These are phyloP conservation scores for Ellobius talpinus DNA, from an alignment of 2,113 vertebrate species.

Conservation along the genomic window DNA sequence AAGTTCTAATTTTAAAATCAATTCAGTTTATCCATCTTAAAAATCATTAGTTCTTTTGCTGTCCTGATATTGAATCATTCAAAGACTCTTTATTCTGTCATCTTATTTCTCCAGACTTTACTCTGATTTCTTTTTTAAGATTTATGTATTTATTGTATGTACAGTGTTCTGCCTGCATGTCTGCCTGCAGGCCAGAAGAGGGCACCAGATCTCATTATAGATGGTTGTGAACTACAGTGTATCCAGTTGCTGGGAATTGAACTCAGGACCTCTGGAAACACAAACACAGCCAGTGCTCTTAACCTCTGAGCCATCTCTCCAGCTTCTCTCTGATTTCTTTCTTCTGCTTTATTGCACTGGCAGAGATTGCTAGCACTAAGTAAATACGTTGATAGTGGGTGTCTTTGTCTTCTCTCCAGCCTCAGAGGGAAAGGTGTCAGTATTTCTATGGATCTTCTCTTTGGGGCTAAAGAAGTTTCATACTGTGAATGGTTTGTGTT, in stretches of 20 bases:
- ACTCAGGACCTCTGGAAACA: neutral
- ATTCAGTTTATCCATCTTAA: neutral
- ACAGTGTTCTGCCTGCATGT: neutral
- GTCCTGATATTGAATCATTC: neutral
- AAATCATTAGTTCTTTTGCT: neutral
- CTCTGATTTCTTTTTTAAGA: neutral
- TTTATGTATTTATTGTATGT: neutral
- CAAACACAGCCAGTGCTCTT: neutral
- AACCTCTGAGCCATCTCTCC: neutral
- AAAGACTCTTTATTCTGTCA: neutral
- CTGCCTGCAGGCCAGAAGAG: neutral
- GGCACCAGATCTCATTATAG: neutral
- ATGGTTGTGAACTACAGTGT: neutral
- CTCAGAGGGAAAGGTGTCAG: neutral
- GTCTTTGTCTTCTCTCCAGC: neutral
- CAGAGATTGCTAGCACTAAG: neutral
- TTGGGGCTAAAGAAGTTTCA: neutral
- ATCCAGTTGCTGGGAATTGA: neutral
- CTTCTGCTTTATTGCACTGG: neutral
- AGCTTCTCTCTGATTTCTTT: neutral
- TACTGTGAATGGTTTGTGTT: neutral
- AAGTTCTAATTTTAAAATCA: constrained; percentile 28
- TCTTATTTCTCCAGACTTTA: neutral
- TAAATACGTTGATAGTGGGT: neutral
- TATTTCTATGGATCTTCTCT: neutral